Base-by-base conservation (phyloP, 2,113 vertebrate genomes). In the Nycticorax nycticorax region DNA sequence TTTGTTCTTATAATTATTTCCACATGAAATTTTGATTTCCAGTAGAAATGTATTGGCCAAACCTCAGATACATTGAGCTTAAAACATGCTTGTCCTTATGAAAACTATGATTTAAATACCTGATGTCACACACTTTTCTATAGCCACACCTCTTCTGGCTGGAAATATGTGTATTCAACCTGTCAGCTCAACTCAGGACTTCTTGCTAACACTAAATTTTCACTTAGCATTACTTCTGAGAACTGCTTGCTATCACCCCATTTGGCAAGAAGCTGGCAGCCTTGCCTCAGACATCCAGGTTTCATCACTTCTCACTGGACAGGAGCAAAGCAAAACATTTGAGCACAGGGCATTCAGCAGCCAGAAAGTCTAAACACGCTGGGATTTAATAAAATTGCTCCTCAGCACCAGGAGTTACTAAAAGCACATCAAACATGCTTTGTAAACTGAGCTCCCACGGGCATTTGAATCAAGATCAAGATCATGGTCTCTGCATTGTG, bases 401-500 rank as follows among this genome's bases (percentile, higher is more conserved):
- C 43, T 78, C 39, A 35, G 39, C 74, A 93, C 48, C 23, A 82
- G n/a, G 28, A 73, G 30, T 45, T 91, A 41, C 43, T 79, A 64
- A 66, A 82, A 88, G 32, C 78, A 94, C 74, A 92, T 82, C 87
- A 90, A 93, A 83, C 26, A 8, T 24, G 17, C n/a, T 90, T 76
- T 88, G 62, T 56, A 90, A 81, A 59, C 32, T 3, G 8, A 23
- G 18, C 66, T 92, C 85, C 71, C 78, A 69, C 0, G 0, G 57
- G 74, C 74, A 41, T 66, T 83, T 94, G 85, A 92, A 85, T 32
- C 30, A 76, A 85, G 77, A 89, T 52, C 77, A 91, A 95, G 81
- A 94, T 28, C 5, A 3, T 5, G 82, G 73, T 89, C 77, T 64
- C 57, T 37, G 48, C 43, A 45, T 60, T 0, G 3, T 6, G 10